Percentiles rank a stretch among this genome's conserved stretches.
These are phyloP conservation scores for Gymnopithys bicolor DNA, from an alignment of 2,797 vertebrate genomes.

Conservation along the genomic window DNA sequence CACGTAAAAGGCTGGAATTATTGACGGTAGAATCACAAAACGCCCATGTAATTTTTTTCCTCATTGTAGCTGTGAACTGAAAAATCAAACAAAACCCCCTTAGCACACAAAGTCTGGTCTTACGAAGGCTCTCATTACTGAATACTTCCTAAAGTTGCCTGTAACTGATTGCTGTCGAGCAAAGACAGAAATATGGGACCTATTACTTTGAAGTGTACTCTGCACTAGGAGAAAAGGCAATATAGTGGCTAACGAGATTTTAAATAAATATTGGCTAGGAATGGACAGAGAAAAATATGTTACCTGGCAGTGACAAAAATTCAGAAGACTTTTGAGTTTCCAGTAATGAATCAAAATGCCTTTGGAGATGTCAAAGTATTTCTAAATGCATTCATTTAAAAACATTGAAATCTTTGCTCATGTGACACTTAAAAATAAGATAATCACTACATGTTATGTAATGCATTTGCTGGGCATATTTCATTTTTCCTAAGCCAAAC, in stretches of 20 bases:
- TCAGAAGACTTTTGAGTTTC: neutral
- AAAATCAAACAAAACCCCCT: neutral
- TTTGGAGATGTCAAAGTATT: neutral
- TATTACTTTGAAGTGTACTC: neutral
- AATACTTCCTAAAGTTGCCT: neutral
- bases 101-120: neutral
- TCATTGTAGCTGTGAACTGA: neutral
- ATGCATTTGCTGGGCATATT: neutral
- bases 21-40: constrained; percentile 1
- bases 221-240: neutral
- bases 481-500: neutral
- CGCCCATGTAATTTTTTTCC: neutral
- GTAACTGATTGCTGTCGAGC: neutral
- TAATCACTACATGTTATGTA: neutral
- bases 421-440: neutral
- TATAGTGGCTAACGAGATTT: neutral
- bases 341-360: neutral
- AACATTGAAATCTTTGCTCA: neutral
- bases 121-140: neutral
- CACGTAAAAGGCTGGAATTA: neutral
- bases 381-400: neutral
- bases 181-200: neutral
- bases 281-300: neutral
- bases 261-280: neutral
- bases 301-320: neutral